Evolutionary conservation across 2,113 vertebrate species (phyloP), one percentile per base, ranked within the genome.

Genomic region (Otolemur garnettii): DNA sequence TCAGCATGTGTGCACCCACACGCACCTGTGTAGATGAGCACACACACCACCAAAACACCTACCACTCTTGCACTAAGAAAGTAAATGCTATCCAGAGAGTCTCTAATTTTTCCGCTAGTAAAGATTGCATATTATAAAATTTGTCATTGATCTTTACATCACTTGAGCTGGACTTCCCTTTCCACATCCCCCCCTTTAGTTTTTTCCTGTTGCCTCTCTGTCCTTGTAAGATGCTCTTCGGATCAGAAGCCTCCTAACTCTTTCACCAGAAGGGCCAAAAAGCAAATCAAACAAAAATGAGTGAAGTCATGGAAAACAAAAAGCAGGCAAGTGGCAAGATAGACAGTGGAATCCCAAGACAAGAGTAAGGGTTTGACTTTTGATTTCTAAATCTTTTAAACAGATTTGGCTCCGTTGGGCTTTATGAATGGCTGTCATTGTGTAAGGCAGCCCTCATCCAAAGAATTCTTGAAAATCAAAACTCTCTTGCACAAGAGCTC

Each of bases 101-200:
- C 53, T 95, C 90, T 97, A 98, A 98, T 96, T 96, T 97, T 95
- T 97, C 86, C 24, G 8, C 92, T 95, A 87, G 95, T 96, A 87
- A 93, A 98, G 97, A 97, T 98, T 98, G 98, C 90, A 96, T 97
- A 96, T 98, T 98, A 98, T 97, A 98, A 98, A 97, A 97, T 98
- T 98, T 98, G 98, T 98, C 96, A 92, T 91, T 98, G 98, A 98
- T 98, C 98, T 98, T 98, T 98, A 98, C 98, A 98, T 98, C 98
- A 91, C 96, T 97, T 97, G 98, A 98, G 97, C 98, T 98, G 98
- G 97, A 98, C 97, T 98, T 98, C 97, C 97, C 96, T 94, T 94
- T 33, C 11, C 8, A 19, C 77, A 26, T 50, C 10, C 38, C 30
- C 28, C 13, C 87, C 94, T 92, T 87, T 68, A 94, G 97, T 96